Percentiles rank a stretch among this genome's conserved stretches.
phyloP scores from a whole-genome alignment of 2,888 invertebrate species.

The Drymonia ruficornis region DNA sequence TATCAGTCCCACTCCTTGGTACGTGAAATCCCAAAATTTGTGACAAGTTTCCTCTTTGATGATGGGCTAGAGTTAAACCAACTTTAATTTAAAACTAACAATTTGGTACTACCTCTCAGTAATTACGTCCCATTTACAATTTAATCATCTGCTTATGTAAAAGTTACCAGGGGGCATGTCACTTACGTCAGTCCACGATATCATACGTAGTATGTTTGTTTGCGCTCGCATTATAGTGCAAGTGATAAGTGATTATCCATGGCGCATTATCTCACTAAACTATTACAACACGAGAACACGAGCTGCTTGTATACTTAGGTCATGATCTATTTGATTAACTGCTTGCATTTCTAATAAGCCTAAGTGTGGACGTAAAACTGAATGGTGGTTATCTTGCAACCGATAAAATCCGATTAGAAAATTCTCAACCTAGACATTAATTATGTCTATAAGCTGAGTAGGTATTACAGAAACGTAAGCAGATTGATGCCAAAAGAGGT shows the following conservation, averaged over 20 bases:
- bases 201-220: conserved; percentile 14
- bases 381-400: too few species aligned
- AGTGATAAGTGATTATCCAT: conserved; percentile 35
- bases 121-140: not conserved
- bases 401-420: too few species aligned
- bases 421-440: too few species aligned
- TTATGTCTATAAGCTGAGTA: too few species aligned
- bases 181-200: conserved; percentile 8
- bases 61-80: too few species aligned
- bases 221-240: conserved; percentile 22
- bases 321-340: not conserved
- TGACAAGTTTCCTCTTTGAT: too few species aligned
- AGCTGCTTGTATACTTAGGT: not conserved
- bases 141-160: not conserved
- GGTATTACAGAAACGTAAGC: too few species aligned
- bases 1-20: too few species aligned
- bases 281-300: conserved; percentile 15
- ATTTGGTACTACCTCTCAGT: too few species aligned
- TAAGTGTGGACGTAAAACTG: not conserved
- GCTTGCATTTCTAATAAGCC: not conserved
- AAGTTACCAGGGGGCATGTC: conserved; percentile 1
- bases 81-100: too few species aligned
- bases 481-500: too few species aligned
- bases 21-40: too few species aligned
- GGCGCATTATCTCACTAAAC: conserved; percentile 17